Base-by-base conservation (phyloP, 2,113 vertebrate genomes). In the Toxostoma redivivum region DNA sequence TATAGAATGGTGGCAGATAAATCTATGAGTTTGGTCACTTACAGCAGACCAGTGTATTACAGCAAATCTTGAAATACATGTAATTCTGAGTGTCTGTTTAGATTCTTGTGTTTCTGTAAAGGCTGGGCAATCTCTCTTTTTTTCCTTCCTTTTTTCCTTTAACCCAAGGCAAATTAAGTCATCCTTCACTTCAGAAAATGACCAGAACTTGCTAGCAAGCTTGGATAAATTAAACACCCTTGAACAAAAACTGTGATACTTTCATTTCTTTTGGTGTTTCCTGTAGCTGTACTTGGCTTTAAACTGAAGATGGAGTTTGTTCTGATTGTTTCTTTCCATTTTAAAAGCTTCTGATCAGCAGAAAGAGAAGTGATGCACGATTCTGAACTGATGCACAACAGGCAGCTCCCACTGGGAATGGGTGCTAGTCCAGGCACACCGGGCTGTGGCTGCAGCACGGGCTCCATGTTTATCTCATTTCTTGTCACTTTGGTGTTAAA, bases 271-370 rank as follows among this genome's bases (percentile, higher is more conserved):
- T 81, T 33, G 48, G 76, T 66, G 50, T 50, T 50, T 67, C 40
- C 86, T 60, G 48, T 51, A 67, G 44, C 47, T 73, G 38, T 72
- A 15, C 58, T 42, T 85, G 45, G 45, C 22, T 78, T 90, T 72
- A 80, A 86, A 94, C 28, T 37, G 56, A 71, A 89, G 38, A 15
- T 56, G 48, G 47, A 45, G 50, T 78, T 87, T 81, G 48, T 62
- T 86, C 64, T 51, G 37, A 48, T 94, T 40, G n/a, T 78, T 83
- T 94, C 27, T 80, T 92, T 91, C 74, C 19, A 21, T 93, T 85
- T 92, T 81, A 71, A 83, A 74, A 86, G 67, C 54, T 77, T 47
- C 38, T 73, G 58, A 47, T 69, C 35, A 86, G 40, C 5, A 58
- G 56, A 37, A 54, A 83, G 62, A 64, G 9, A 85, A 47, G 16